A percentile compares a stretch with the other conserved stretches of the same genome.
These are phyloP conservation scores for Rhineura floridana DNA, from an alignment of 2,113 vertebrate species.

Conservation along the genomic window DNA sequence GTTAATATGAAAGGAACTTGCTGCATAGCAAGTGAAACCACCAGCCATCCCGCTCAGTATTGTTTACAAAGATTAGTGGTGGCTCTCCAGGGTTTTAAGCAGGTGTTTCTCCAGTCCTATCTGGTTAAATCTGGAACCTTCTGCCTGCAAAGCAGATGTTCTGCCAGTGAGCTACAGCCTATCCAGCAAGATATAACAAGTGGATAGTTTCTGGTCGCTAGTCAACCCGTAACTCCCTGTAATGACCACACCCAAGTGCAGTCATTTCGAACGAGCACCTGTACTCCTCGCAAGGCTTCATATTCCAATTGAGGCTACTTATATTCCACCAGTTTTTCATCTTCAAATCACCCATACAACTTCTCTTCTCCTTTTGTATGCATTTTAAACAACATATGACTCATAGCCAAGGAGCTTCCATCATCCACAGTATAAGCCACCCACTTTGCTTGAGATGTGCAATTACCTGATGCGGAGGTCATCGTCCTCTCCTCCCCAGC, in stretches of 20 bases:
- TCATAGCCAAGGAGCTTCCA: no score
- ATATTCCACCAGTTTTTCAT: neutral
- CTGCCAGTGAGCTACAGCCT: no score
- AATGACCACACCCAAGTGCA: neutral
- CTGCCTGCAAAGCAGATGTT: no score
- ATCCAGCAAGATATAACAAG: neutral
- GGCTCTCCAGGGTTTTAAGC: no score
- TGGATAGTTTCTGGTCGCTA: neutral
- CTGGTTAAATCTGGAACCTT: no score
- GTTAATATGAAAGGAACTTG: neutral
- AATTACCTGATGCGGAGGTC: constrained; percentile 92
- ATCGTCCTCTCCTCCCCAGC: constrained; percentile 98
- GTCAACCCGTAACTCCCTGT: neutral
- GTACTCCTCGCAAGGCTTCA: neutral
- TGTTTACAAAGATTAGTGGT: no score
- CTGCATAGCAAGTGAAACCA: no score
- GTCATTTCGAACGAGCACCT: neutral
- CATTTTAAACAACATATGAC: neutral
- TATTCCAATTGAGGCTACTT: neutral
- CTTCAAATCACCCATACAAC: neutral
- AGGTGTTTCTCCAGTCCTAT: no score
- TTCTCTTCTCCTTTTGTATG: neutral
- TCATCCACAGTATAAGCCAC: neutral
- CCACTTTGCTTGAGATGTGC: constrained; percentile 14
- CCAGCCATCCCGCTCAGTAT: no score